phyloP scores from a whole-genome alignment of 1,140 invertebrate genomes.

The Acromyrmex charruanus region DNA sequence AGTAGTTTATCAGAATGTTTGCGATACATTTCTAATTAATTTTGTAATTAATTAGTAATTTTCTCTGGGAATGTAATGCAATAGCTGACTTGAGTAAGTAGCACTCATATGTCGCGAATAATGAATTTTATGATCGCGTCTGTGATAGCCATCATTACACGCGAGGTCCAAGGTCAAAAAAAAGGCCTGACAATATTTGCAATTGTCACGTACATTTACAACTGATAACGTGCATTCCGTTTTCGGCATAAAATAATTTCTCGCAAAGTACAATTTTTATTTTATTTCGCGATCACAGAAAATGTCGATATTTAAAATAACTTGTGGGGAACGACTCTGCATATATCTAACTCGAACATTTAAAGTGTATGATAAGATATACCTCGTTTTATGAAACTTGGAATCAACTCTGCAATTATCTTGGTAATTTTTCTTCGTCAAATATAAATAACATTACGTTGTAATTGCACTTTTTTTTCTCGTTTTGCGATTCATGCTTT shows the following conservation, averaged over 20 bases:
- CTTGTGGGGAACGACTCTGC: not conserved
- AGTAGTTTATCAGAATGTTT: not conserved
- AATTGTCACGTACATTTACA: not conserved
- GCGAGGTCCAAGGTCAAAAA: slow-evolving; percentile 19
- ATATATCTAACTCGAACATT: not conserved
- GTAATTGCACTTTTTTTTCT: not conserved
- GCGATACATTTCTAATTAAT: not conserved
- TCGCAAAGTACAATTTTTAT: not conserved
- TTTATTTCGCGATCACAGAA: not conserved
- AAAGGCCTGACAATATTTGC: not conserved
- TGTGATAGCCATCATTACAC: not conserved
- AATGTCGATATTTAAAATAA: not conserved
- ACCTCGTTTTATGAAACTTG: not conserved
- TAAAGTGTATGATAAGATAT: slow-evolving; percentile 24
- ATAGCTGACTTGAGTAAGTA: not conserved
- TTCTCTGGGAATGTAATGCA: too few species aligned
- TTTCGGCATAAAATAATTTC: not conserved
- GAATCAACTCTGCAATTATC: not conserved
- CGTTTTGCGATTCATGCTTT: not conserved
- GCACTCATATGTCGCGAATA: not conserved
- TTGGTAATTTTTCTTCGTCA: not conserved
- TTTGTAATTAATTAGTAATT: not conserved
- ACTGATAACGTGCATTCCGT: not conserved
- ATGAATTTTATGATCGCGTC: slow-evolving; percentile 22
- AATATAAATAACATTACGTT: not conserved